Evolutionary conservation across 2,888 invertebrate species (phyloP), one percentile per base, ranked within the genome.

Genomic region (Drosophila melanosoma): DNA sequence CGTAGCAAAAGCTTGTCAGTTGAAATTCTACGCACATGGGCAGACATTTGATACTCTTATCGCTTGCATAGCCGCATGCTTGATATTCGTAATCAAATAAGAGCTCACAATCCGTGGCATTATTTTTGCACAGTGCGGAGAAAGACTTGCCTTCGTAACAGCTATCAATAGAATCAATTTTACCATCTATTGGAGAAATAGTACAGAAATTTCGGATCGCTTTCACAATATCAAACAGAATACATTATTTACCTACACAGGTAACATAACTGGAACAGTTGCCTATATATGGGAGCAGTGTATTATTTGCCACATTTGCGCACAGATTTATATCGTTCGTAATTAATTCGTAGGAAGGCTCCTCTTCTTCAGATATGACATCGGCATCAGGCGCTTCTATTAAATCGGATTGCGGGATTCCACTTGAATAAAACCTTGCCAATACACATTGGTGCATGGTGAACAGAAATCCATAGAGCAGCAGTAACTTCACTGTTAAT

Each of bases 1-100:
- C 88, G 33, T 91, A 91, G 45, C 89, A 83, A 35, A 83, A 91
- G n/a, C 81, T 90, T 5, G 74, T 80, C 38, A 91, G 68, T 0
- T 73, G 66, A 0, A 12, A 35, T 0, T 0, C 0, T 3, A 59
- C 1, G 5, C 83, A 84, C 1, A 2, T 2, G 20, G 83, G 68
- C 59, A 88, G 54, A n/a, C 89, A 84, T 20, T 61, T 40, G 0
- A 56, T 38, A 0, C 8, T 7, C 0, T 10, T 0, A 1, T 11
- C 1, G 0, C 0, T 0, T 15, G 2, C 0, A 0, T 10, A 0
- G 7, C 26, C n/a, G 29, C 83, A 83, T 1, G 40, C 7, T 59
- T 83, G 83, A 23, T 10, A 63, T 4, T 45, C 45, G 11, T 82
- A 68, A 17, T 88, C 69, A 12, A 90, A 83, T 0, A 1, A 23